Evolutionary conservation across 2,888 invertebrate genomes (phyloP).

Genomic region (Scelioninae gen. 2): DNA sequence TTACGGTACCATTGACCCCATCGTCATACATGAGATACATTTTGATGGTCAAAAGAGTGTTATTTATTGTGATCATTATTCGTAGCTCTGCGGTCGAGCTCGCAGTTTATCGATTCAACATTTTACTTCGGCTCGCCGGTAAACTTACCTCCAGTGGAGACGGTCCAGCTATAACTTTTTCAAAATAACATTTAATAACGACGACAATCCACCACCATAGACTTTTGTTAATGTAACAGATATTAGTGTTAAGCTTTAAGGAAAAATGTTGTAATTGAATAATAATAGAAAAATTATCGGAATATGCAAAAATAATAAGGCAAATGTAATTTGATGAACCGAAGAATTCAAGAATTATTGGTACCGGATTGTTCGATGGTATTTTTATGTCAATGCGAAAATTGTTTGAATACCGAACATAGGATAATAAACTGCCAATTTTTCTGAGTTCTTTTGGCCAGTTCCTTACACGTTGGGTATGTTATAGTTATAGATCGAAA

Average conservation of each 20-base stretch:
- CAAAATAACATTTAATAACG: no score
- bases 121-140: neutral
- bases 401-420: neutral
- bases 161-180: no score
- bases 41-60: constrained; percentile 41
- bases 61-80: constrained; percentile 37
- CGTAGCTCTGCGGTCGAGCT: constrained; percentile 10
- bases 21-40: constrained; percentile 35
- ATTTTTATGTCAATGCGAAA: no score
- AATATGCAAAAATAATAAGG: no score
- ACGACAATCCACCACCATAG: neutral
- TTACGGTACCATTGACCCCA: constrained; percentile 44
- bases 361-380: no score
- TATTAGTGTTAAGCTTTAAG: no score
- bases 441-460: constrained; percentile 32
- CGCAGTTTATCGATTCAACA: constrained; percentile 26
- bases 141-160: no score
- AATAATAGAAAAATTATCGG: no score
- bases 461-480: constrained; percentile 22
- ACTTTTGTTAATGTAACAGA: neutral
- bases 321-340: no score
- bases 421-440: constrained; percentile 30
- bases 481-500: constrained; percentile 34
- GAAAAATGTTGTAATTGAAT: no score
- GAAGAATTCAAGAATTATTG: no score